phyloP scores from a whole-genome alignment of 1,140 invertebrate genomes.

The fruit fly (Drosophila melanogaster) region Release_6_plus_ISO1_MT NT_033777.3:16482001-16482500 shows the following conservation, averaged over 20 bases:
- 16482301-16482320: conserved; percentile 93
- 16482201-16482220: conserved; percentile 89
- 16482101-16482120: conserved; percentile 96
- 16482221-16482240: neutral
- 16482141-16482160: conserved; percentile 92
- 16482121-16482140: conserved; percentile 89
- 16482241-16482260: neutral
- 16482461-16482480: neutral
- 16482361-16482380: conserved; percentile 28
- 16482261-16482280: conserved; percentile 68
- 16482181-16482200: conserved; percentile 90
- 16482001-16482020: conserved; percentile 78
- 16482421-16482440: conserved; percentile 1
- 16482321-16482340: conserved; percentile 87
- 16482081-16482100: conserved; percentile 82
- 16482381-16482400: conserved; percentile 5
- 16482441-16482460: neutral
- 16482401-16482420: conserved; percentile 2
- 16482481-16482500: neutral
- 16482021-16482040: conserved; percentile 85
- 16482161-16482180: conserved; percentile 96
- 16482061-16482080: neutral
- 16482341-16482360: conserved; percentile 65
- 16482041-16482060: conserved; percentile 87
- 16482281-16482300: conserved; percentile 93